These are phyloP conservation scores for Tachina grossa DNA, from an alignment of 2,888 invertebrate species.

Conservation along the genomic window DNA sequence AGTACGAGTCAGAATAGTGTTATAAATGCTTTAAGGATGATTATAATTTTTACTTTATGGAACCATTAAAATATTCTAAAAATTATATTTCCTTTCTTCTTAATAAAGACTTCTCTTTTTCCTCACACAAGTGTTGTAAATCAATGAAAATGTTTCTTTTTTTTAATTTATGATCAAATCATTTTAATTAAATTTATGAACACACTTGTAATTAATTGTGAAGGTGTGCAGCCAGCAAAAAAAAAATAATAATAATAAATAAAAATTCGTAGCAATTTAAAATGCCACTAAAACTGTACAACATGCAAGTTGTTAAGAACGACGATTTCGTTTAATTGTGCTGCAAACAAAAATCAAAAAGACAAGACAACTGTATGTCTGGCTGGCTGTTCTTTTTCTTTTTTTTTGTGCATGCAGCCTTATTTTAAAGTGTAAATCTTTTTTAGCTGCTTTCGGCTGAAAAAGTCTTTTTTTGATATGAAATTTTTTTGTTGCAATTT, in stretches of 20 bases:
- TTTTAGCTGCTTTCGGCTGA: slow-evolving; percentile 34
- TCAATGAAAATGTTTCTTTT: slow-evolving; percentile 33
- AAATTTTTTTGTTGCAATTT: slow-evolving; percentile 23
- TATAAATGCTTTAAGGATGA: background rate
- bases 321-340: slow-evolving; percentile 7
- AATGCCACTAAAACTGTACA: slow-evolving; percentile 48
- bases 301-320: slow-evolving; percentile 17
- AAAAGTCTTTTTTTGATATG: slow-evolving; percentile 48
- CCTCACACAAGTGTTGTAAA: slow-evolving; percentile 5
- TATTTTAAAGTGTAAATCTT: slow-evolving; percentile 33
- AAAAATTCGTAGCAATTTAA: slow-evolving; percentile 35
- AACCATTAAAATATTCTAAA: no score
- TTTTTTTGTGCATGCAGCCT: background rate
- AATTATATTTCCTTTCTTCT: background rate
- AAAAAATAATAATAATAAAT: background rate
- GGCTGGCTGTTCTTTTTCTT: slow-evolving; percentile 8
- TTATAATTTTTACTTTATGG: no score
- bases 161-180: slow-evolving; percentile 56
- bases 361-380: slow-evolving; percentile 65
- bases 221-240: slow-evolving; percentile 50
- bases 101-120: slow-evolving; percentile 37
- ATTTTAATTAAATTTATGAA: slow-evolving; percentile 67
- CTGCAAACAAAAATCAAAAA: slow-evolving; percentile 38
- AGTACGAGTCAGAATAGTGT: background rate
- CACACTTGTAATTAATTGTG: slow-evolving; percentile 64